These are phyloP conservation scores for Anguilla megastoma DNA, from an alignment of 2,797 vertebrate genomes.

Conservation along the genomic window DNA sequence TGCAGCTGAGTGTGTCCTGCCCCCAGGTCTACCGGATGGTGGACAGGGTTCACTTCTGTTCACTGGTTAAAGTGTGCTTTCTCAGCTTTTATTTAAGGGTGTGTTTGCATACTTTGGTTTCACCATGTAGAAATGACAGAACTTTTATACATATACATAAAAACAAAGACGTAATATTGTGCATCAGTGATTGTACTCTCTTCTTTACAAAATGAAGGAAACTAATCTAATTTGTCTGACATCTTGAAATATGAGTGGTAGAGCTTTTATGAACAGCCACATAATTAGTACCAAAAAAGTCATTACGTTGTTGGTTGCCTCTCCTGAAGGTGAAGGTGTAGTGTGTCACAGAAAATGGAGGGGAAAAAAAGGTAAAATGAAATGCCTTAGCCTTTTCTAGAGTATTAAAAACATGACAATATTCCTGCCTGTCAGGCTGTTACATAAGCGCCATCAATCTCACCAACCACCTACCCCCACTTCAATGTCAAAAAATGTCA, in stretches of 20 bases:
- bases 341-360: conserved; percentile 12
- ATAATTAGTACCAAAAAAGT: conserved; percentile 7
- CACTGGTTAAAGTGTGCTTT: too few relatives aligned
- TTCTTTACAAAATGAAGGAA: not conserved
- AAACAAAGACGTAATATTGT: not conserved
- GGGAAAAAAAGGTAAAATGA: conserved; percentile 2
- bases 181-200: not conserved
- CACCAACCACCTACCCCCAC: not conserved
- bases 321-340: not conserved
- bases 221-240: not conserved
- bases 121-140: too few relatives aligned
- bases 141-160: too few relatives aligned
- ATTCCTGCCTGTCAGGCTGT: not conserved
- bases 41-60: not conserved
- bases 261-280: not conserved
- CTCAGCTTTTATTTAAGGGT: too few relatives aligned
- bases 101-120: too few relatives aligned
- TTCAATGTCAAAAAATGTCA: not conserved
- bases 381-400: conserved; percentile 1
- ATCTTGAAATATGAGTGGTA: not conserved
- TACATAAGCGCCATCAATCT: conserved; percentile 22
- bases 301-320: not conserved
- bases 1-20: not conserved
- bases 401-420: conserved; percentile 11
- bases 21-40: not conserved